Percentiles rank a stretch among this genome's conserved stretches.
phyloP scores from a whole-genome alignment of 2,113 vertebrate genomes.

The Saccopteryx bilineata region DNA sequence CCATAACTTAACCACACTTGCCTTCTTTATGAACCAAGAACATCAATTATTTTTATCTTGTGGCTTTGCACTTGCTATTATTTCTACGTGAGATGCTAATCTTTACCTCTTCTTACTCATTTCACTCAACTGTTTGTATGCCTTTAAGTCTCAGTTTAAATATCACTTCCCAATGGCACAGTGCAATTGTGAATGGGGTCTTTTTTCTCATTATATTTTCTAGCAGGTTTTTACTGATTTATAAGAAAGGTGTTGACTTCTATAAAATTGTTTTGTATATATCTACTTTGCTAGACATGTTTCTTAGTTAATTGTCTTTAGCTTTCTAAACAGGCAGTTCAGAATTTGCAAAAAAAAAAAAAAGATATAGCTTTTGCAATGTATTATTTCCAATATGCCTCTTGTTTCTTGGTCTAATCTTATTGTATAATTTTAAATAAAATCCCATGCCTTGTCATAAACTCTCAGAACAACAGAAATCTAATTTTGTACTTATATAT shows the following conservation, averaged over 20 bases:
- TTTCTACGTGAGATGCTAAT: neutral
- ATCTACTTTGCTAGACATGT: neutral
- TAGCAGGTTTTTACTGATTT: neutral
- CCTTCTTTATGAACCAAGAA: neutral
- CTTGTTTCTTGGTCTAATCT: conserved; percentile 34
- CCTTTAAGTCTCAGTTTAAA: conserved; percentile 3
- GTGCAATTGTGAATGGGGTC: neutral
- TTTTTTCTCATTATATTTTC: neutral
- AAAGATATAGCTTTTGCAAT: neutral
- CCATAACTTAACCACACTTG: neutral
- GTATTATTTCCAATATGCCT: neutral
- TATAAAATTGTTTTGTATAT: neutral
- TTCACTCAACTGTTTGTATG: neutral
- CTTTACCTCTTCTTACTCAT: no score
- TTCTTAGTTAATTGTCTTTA: neutral
- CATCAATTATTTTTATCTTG: neutral
- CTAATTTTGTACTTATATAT: neutral
- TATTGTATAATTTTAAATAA: neutral
- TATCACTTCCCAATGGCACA: neutral
- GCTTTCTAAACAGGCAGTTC: neutral
- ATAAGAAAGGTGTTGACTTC: neutral
- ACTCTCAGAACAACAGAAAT: neutral
- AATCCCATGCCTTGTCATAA: neutral
- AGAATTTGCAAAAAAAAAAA: conserved; percentile 12
- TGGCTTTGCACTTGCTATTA: neutral